Conservation (phyloP, 2,113 vertebrate genomes). For the Hemibagrus wyckioides region DNA sequence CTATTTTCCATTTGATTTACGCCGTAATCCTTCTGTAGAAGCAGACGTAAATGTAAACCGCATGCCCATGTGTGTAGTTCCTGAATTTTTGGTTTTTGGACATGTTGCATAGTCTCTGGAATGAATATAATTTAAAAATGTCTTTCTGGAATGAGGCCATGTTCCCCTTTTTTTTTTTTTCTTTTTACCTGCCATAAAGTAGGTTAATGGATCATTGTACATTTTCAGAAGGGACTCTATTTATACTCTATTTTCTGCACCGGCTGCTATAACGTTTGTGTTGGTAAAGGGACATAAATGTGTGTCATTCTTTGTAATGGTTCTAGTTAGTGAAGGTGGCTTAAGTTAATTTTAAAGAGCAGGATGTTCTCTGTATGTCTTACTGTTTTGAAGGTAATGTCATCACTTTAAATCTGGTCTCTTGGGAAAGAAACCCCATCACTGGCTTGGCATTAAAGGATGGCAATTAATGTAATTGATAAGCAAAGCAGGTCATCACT, state of each 20-base stretch:
- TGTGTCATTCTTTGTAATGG: slow-evolving; percentile 10
- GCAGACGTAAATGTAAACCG: background rate
- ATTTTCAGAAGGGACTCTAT: background rate
- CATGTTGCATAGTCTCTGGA: background rate
- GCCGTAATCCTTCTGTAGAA: background rate
- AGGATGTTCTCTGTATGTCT: slow-evolving; percentile 1
- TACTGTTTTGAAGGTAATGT: background rate
- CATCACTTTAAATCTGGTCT: background rate
- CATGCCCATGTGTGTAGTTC: background rate
- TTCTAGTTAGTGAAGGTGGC: background rate
- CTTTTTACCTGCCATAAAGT: background rate
- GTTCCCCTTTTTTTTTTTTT: background rate
- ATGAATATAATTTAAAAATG: slow-evolving; percentile 6
- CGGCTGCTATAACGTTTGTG: background rate
- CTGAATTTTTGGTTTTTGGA: background rate
- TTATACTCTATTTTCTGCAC: background rate
- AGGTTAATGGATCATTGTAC: slow-evolving; percentile 34
- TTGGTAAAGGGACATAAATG: background rate
- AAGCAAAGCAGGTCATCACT: slow-evolving; percentile 23
- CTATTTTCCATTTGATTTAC: background rate
- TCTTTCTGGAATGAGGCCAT: background rate
- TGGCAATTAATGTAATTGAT: slow-evolving; percentile 25
- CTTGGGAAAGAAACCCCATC: background rate
- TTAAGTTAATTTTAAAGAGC: slow-evolving; percentile 13
- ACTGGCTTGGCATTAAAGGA: background rate